These are phyloP conservation scores for Drosophila kambysellisi DNA, from an alignment of 2,888 invertebrate genomes.

Conservation along the genomic window DNA sequence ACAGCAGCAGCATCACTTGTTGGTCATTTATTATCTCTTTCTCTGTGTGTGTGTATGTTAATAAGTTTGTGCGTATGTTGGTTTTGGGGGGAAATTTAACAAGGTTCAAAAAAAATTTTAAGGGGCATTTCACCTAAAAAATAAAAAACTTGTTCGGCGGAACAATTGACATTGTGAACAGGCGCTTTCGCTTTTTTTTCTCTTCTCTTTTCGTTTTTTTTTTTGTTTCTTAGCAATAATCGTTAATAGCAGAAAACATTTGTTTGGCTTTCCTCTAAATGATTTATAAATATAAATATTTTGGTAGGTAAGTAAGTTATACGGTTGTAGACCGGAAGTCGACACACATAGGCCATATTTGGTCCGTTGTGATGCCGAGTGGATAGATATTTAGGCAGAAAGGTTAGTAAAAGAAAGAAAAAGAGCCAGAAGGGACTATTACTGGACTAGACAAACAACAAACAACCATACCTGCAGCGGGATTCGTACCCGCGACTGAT, in stretches of 20 bases:
- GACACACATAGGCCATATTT: too few species aligned
- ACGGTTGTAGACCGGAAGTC: too few species aligned
- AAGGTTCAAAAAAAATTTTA: constrained; percentile 22
- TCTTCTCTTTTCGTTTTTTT: background rate
- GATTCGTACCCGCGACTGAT: too few species aligned
- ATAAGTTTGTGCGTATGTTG: background rate
- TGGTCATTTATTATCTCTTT: background rate
- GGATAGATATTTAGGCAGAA: too few species aligned
- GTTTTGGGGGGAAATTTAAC: constrained; percentile 6
- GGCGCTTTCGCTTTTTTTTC: constrained; percentile 29
- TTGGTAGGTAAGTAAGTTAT: too few species aligned
- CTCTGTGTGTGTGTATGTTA: background rate
- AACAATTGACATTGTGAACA: constrained; percentile 17
- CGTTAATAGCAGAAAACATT: background rate
- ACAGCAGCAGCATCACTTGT: constrained; percentile 2
- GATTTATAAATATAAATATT: too few species aligned
- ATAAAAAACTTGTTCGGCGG: constrained; percentile 12
- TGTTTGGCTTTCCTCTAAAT: background rate
- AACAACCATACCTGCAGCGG: too few species aligned
- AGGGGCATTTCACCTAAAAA: constrained; percentile 11
- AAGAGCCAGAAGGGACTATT: too few species aligned
- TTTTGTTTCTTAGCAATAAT: background rate
- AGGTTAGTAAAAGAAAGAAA: too few species aligned
- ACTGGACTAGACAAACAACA: too few species aligned
- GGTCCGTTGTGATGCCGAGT: too few species aligned